These are phyloP conservation scores for Tachyglossus aculeatus DNA, from an alignment of 2,797 vertebrate genomes.

Conservation along the genomic window DNA sequence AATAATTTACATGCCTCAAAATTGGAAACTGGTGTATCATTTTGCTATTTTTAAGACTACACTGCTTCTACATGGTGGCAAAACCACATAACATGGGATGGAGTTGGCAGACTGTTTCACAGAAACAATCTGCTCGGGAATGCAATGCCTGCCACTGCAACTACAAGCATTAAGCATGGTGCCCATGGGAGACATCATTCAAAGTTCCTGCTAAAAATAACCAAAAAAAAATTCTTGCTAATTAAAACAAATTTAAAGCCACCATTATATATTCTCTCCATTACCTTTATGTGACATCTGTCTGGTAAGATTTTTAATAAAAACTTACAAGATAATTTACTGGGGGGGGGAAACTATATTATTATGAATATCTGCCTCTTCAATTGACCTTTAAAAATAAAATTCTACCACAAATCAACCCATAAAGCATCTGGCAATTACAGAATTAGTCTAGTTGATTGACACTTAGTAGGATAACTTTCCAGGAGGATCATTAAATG, in stretches of 20 bases:
- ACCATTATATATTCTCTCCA: neutral
- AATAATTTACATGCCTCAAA: slow-evolving; percentile 13
- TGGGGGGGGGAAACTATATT: neutral
- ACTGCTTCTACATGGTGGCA: neutral
- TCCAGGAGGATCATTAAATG: slow-evolving; percentile 18
- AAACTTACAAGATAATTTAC: neutral
- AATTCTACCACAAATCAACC: slow-evolving; percentile 22
- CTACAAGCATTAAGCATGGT: slow-evolving; percentile 3
- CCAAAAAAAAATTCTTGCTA: neutral
- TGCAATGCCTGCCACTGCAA: slow-evolving; percentile 8
- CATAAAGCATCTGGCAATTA: slow-evolving; percentile 29
- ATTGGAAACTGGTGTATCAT: neutral
- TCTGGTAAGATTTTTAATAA: slow-evolving; percentile 5
- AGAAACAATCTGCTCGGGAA: neutral
- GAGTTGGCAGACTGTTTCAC: neutral
- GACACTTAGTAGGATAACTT: slow-evolving; percentile 13
- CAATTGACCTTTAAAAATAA: slow-evolving; percentile 19
- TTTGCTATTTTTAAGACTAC: slow-evolving; percentile 11
- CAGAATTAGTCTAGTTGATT: slow-evolving; percentile 39
- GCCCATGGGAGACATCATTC: neutral
- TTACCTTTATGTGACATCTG: neutral
- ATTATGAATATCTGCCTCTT: slow-evolving; percentile 17
- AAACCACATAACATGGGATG: neutral
- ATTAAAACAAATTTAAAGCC: slow-evolving; percentile 1
- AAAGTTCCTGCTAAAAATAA: slow-evolving; percentile 10